Base-by-base conservation (phyloP, 2,113 vertebrate species). In the Protobothrops flavoviridis region DNA sequence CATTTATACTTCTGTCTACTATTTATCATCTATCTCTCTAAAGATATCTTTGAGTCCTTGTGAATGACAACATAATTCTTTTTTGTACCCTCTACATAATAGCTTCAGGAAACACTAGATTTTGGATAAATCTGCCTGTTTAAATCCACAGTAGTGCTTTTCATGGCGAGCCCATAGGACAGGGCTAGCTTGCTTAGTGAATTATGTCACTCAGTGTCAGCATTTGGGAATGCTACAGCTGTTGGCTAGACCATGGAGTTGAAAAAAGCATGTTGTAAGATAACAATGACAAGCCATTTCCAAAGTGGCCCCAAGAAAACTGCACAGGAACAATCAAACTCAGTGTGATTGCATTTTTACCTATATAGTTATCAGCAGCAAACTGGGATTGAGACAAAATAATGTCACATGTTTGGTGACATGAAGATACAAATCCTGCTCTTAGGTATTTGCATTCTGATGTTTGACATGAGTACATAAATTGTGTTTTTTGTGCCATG, bases 181-280 rank as follows among this genome's bases (percentile, higher is more conserved):
- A 97, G 93, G 95, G 94, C 95, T 94, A 95, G 57, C 81, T 85
- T 10, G 96, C 95, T 90, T 95, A 91, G 93, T 96, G 97, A 97
- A 95, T 97, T 97, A 97, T 96, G 89, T 56, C 94, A 96, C 93
- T 95, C 95, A 97, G 95, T 94, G 93, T 93, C 95, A 92, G 89
- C 74, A 81, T 81, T 81, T 81, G 33, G 74, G 74, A 81, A 43
- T 81, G 43, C 33, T 81, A 43, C 33, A 81, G 74, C 74, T 81
- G 74, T 81, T 43, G 74, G 33, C 74, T 43, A 43, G 33, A 81
- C 7, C 15, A 81, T 81, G 74, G 74, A 81, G 7, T 43, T 81
- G 74, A 81, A 43, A 81, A 39, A 81, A 81, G 7, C 33, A 81
- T 43, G 33, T 81, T 81, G 74, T 33, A 43, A 43, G 74, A 81